A percentile compares a stretch with the other conserved stretches of the same genome.
Evolutionary conservation across 2,888 invertebrate species (phyloP).

Genomic region (Temnothorax rugatulus): DNA sequence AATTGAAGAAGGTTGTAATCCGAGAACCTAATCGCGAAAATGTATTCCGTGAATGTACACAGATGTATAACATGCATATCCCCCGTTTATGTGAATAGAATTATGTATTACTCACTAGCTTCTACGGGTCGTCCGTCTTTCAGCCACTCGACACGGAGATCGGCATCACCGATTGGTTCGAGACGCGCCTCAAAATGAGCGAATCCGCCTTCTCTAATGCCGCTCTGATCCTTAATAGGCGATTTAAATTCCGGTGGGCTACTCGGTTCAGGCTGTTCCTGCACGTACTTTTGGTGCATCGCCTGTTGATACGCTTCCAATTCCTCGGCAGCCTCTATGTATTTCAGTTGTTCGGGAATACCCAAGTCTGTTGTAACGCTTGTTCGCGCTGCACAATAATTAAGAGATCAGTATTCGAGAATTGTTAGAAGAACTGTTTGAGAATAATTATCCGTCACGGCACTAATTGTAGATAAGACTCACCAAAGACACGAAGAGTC

Average conservation of each 20-base stretch:
- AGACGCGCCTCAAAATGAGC: constrained; percentile 98
- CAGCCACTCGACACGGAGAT: constrained; percentile 96
- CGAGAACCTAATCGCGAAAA: constrained; percentile 89
- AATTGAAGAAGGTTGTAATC: constrained; percentile 97
- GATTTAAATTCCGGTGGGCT: constrained; percentile 95
- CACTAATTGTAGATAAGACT: constrained; percentile 32
- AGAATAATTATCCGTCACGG: neutral
- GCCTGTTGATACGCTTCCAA: constrained; percentile 95
- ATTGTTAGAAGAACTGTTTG: neutral
- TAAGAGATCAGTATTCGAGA: neutral
- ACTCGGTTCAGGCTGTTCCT: constrained; percentile 93
- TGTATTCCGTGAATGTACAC: neutral
- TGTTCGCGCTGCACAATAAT: constrained; percentile 88
- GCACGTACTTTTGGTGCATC: constrained; percentile 92
- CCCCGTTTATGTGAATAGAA: neutral
- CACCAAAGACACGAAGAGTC: constrained; percentile 90
- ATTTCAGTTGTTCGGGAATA: constrained; percentile 95
- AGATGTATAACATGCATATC: neutral
- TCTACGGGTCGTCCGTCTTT: constrained; percentile 96
- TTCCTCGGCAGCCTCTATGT: constrained; percentile 96
- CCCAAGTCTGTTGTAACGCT: constrained; percentile 95
- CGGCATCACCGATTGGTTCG: constrained; percentile 96
- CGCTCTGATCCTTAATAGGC: constrained; percentile 94
- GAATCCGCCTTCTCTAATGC: constrained; percentile 96
- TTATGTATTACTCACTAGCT: constrained; percentile 89